Evolutionary conservation across 2,113 vertebrate genomes (phyloP).

Genomic region (Cyanoliseus patagonus): DNA sequence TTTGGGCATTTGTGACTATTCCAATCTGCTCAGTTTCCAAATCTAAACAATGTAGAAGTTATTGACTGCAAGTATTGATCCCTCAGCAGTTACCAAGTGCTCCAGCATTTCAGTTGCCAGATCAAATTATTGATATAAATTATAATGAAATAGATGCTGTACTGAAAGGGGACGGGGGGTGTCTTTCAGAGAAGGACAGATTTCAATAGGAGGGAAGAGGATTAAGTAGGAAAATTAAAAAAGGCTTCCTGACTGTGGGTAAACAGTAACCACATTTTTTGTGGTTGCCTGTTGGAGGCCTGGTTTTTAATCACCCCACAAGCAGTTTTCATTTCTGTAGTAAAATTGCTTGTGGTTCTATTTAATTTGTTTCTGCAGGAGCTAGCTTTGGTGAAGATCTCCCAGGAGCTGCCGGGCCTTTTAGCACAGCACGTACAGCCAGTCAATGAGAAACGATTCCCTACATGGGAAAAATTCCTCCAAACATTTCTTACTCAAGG

Average conservation of each 20-base stretch:
- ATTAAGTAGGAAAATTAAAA: slow-evolving; percentile 68
- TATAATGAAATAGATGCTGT: neutral
- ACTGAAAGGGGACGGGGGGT: neutral
- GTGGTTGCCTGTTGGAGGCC: slow-evolving; percentile 79
- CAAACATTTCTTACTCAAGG: slow-evolving; percentile 90
- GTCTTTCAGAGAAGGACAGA: neutral
- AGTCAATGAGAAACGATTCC: slow-evolving; percentile 85
- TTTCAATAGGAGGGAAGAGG: slow-evolving; percentile 50
- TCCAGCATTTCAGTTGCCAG: slow-evolving; percentile 52
- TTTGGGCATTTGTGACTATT: slow-evolving; percentile 15
- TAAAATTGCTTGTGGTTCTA: slow-evolving; percentile 86
- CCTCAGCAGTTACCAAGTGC: slow-evolving; percentile 32
- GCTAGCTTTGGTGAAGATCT: slow-evolving; percentile 83
- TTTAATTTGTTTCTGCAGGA: slow-evolving; percentile 86
- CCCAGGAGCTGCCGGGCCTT: slow-evolving; percentile 88
- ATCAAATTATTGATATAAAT: slow-evolving; percentile 52
- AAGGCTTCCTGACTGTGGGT: slow-evolving; percentile 82
- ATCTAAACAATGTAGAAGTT: slow-evolving; percentile 4
- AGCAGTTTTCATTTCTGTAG: slow-evolving; percentile 85
- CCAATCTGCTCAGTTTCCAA: neutral
- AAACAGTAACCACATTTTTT: slow-evolving; percentile 83
- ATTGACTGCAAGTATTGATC: slow-evolving; percentile 52
- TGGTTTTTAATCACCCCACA: slow-evolving; percentile 86
- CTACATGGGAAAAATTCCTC: slow-evolving; percentile 89
- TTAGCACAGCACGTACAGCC: slow-evolving; percentile 84